phyloP scores from a whole-genome alignment of 2,797 vertebrate species.

The Ptychobarbus kaznakovi region DNA sequence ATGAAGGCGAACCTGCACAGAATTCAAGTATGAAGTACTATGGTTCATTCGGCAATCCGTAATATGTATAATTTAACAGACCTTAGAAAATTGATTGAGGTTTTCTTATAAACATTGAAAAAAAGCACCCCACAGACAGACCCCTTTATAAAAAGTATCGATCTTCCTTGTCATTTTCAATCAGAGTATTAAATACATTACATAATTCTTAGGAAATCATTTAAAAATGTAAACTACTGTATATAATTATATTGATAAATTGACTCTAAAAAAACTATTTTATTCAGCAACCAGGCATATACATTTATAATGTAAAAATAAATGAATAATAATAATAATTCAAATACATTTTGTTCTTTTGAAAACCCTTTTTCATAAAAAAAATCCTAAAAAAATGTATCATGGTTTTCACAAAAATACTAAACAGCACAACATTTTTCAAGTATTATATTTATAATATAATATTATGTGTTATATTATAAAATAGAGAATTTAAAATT shows the following conservation, averaged over 20 bases:
- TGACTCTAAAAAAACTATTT: background rate
- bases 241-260: background rate
- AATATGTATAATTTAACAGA: background rate
- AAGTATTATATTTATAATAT: too few relatives aligned
- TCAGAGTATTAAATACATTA: background rate
- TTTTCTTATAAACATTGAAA: background rate
- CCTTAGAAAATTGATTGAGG: background rate
- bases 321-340: too few relatives aligned
- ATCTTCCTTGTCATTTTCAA: background rate
- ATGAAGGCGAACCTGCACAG: conserved; percentile 12
- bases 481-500: too few relatives aligned
- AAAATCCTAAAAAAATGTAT: too few relatives aligned
- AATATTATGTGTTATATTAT: too few relatives aligned
- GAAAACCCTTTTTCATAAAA: too few relatives aligned
- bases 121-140: background rate
- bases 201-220: background rate
- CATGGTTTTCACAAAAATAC: too few relatives aligned
- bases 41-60: background rate
- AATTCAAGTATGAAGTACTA: background rate
- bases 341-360: too few relatives aligned
- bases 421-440: too few relatives aligned
- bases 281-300: too few relatives aligned
- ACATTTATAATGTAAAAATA: too few relatives aligned
- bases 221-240: background rate
- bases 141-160: background rate